Evolutionary conservation across 2,888 invertebrate species (phyloP).

Genomic region (Atherix ibis): DNA sequence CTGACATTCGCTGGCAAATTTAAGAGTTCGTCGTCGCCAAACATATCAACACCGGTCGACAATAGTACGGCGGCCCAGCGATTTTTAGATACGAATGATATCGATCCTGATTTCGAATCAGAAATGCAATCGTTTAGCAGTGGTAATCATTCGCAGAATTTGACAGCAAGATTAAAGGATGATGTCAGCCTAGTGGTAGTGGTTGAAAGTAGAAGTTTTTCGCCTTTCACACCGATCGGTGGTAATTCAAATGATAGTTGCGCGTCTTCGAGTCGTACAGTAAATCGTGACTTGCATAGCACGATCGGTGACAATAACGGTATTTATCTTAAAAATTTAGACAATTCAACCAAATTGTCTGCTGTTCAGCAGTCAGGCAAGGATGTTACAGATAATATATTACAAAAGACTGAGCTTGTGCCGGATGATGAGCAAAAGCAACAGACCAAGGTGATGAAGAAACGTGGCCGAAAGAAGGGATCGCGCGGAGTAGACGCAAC

Average conservation of each 20-base stretch:
- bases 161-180: background rate
- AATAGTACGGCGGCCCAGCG: background rate
- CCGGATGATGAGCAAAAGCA: background rate
- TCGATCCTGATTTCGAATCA: background rate
- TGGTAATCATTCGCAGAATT: background rate
- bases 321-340: background rate
- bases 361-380: background rate
- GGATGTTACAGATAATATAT: background rate
- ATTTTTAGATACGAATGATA: background rate
- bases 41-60: slow-evolving; percentile 7
- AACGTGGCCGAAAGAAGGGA: slow-evolving; percentile 30
- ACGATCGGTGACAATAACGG: background rate
- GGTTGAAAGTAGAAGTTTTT: slow-evolving; percentile 11
- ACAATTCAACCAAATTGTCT: background rate
- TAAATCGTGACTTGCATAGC: background rate
- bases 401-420: background rate
- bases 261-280: slow-evolving; percentile 6
- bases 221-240: slow-evolving; percentile 7
- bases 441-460: slow-evolving; percentile 18
- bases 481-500: slow-evolving; percentile 28
- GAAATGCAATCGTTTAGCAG: background rate
- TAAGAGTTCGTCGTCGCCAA: slow-evolving; percentile 12
- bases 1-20: slow-evolving; percentile 29
- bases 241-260: slow-evolving; percentile 7
- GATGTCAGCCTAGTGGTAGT: slow-evolving; percentile 4